Evolutionary conservation across 1,140 invertebrate species (phyloP), one percentile per base, ranked within the genome.

Genomic region (Melanaphis sacchari): DNA sequence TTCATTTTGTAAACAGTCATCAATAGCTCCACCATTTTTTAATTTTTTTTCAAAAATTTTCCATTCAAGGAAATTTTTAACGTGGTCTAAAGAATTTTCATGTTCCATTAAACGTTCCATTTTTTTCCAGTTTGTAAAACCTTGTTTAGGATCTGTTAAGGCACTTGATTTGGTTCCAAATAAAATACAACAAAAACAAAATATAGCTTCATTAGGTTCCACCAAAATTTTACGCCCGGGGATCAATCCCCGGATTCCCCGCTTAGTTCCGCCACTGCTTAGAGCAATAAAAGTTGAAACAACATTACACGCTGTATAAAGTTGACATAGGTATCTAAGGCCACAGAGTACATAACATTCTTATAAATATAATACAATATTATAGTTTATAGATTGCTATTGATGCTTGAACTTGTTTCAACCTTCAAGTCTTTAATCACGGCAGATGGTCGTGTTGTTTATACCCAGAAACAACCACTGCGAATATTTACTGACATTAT

Each of bases 181-280:
- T 87, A 87, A 49, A 15, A 46, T n/a, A 36, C 85, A 49, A 49
- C 85, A 87, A 36, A 87, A 87, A 31, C 85, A 87, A 36, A 87
- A 87, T 49, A 87, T 49, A 4, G 85, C 85, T 2, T 87, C 31
- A 46, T 87, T 87, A 18, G 26, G 41, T 87, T 87, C 26, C 18
- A n/a, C n/a, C n/a, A n/a, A n/a, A n/a, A n/a, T n/a, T n/a, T n/a
- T n/a, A n/a, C n/a, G n/a, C n/a, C n/a, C n/a, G n/a, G n/a, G n/a
- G n/a, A n/a, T n/a, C n/a, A n/a, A n/a, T n/a, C n/a, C n/a, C n/a
- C n/a, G n/a, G n/a, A n/a, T n/a, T n/a, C n/a, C n/a, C n/a, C n/a
- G n/a, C n/a, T n/a, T n/a, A n/a, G n/a, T n/a, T n/a, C n/a, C n/a
- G n/a, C n/a, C n/a, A 66, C 11, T n/a, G 59, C 59, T 66, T n/a